Percentiles rank a stretch among this genome's conserved stretches.
phyloP scores from a whole-genome alignment of 2,888 invertebrate species.

The Acanthococcus lagerstroemiae region DNA sequence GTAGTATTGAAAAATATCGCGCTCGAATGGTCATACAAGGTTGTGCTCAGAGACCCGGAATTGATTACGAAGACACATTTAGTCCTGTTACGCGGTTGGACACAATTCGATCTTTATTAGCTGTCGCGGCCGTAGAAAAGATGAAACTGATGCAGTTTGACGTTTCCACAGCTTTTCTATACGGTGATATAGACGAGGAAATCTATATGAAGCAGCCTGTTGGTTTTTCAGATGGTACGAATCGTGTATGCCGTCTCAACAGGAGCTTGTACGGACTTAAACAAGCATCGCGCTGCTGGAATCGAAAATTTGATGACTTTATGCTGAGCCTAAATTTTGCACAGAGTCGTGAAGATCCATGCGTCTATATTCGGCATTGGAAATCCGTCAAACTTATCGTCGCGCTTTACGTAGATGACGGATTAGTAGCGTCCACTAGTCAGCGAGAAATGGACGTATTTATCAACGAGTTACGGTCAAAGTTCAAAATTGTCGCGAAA shows the following conservation, averaged over 20 bases:
- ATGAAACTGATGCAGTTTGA: conserved; percentile 38
- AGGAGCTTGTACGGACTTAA: conserved; percentile 41
- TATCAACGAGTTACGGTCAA: conserved; percentile 18
- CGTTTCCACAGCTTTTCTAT: conserved; percentile 39
- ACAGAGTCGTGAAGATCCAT: conserved; percentile 38
- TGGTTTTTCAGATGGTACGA: conserved; percentile 38
- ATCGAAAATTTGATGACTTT: conserved; percentile 38
- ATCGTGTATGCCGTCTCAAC: conserved; percentile 38
- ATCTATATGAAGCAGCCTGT: conserved; percentile 41
- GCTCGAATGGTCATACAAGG: conserved; percentile 39
- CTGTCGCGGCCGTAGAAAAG: conserved; percentile 34
- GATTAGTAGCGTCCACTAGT: conserved; percentile 35
- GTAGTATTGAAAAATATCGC: conserved; percentile 37
- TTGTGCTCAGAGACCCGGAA: conserved; percentile 34
- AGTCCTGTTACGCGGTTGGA: conserved; percentile 38
- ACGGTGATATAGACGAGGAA: conserved; percentile 38
- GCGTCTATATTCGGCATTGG: conserved; percentile 37
- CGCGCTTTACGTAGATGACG: conserved; percentile 40
- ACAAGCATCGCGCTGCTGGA: conserved; percentile 41
- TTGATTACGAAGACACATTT: conserved; percentile 39
- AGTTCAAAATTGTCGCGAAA: conserved; percentile 33
- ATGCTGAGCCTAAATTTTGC: conserved; percentile 36
- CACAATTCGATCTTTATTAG: conserved; percentile 36
- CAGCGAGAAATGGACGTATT: conserved; percentile 32
- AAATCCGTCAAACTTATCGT: conserved; percentile 37